Conservation (phyloP, 2,113 vertebrate species). For the Alligator mississippiensis region DNA sequence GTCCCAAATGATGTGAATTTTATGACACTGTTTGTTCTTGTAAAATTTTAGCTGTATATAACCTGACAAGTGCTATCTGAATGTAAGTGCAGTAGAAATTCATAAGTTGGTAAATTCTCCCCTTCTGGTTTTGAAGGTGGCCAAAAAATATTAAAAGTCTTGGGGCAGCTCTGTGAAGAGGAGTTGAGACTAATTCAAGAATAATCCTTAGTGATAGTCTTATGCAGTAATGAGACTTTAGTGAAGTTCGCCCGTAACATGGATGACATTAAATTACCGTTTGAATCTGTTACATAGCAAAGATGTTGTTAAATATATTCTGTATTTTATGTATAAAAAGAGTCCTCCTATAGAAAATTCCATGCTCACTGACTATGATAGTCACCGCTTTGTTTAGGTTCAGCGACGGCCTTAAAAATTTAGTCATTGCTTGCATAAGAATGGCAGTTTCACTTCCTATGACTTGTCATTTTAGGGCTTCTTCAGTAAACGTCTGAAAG, state of each 20-base stretch:
- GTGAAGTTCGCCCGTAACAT: not conserved
- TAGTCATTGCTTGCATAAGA: not conserved
- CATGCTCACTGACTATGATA: fast-evolving
- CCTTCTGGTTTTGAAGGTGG: not conserved
- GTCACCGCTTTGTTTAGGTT: not conserved
- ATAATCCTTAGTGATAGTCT: not conserved
- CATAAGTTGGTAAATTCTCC: not conserved
- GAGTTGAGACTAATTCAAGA: not conserved
- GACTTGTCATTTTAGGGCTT: slow-evolving; percentile 86
- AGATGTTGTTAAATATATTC: not conserved
- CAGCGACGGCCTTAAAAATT: fast-evolving
- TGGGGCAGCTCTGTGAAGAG: not conserved
- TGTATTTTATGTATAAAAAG: slow-evolving; percentile 1
- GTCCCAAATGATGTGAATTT: not conserved
- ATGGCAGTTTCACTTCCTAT: slow-evolving; percentile 27
- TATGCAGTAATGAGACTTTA: not conserved
- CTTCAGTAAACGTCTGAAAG: slow-evolving; percentile 96
- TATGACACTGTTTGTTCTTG: not conserved
- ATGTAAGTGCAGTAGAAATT: not conserved
- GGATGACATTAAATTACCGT: not conserved
- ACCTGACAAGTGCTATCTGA: not conserved
- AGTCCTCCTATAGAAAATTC: not conserved
- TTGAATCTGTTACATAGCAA: not conserved
- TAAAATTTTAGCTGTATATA: not conserved
- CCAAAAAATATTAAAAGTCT: not conserved